A percentile compares a stretch with the other conserved stretches of the same genome.
Conservation (phyloP, 2,113 vertebrate genomes). For the Forbesichthys agassizii region DNA sequence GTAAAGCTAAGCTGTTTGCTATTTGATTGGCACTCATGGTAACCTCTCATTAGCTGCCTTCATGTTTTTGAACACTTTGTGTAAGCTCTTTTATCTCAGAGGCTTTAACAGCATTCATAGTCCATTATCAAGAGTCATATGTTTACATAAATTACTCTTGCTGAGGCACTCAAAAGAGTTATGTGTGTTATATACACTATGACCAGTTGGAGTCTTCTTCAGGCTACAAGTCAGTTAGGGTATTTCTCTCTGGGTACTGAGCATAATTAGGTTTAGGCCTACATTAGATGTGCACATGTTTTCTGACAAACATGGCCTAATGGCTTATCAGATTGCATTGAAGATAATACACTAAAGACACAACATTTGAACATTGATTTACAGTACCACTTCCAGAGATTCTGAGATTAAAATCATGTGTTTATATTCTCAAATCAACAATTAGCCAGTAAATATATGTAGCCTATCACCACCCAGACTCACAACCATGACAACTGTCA, state of each 20-base stretch:
- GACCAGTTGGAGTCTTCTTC: constrained; percentile 63
- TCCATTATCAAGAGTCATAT: too few species aligned
- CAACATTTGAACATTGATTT: too few species aligned
- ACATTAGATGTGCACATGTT: constrained; percentile 62
- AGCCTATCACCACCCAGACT: constrained; percentile 16
- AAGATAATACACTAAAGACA: too few species aligned
- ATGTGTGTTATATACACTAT: constrained; percentile 53
- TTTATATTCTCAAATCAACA: constrained; percentile 33
- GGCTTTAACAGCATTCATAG: too few species aligned
- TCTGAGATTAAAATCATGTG: not conserved
- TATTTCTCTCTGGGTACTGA: constrained; percentile 40
- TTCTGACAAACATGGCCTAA: constrained; percentile 60
- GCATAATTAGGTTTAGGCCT: constrained; percentile 51
- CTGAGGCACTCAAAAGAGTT: constrained; percentile 44
- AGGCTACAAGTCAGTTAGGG: constrained; percentile 36
- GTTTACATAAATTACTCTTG: too few species aligned
- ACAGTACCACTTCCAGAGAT: too few species aligned
- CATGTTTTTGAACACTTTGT: too few species aligned
- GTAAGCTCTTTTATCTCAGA: too few species aligned
- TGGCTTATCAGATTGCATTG: too few species aligned
- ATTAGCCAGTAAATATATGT: constrained; percentile 23
- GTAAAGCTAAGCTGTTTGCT: too few species aligned
- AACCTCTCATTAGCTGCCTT: too few species aligned
- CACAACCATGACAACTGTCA: constrained; percentile 24
- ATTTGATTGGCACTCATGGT: too few species aligned